Base-by-base conservation (phyloP, 2,113 vertebrate species). In the Embiotoca jacksoni region DNA sequence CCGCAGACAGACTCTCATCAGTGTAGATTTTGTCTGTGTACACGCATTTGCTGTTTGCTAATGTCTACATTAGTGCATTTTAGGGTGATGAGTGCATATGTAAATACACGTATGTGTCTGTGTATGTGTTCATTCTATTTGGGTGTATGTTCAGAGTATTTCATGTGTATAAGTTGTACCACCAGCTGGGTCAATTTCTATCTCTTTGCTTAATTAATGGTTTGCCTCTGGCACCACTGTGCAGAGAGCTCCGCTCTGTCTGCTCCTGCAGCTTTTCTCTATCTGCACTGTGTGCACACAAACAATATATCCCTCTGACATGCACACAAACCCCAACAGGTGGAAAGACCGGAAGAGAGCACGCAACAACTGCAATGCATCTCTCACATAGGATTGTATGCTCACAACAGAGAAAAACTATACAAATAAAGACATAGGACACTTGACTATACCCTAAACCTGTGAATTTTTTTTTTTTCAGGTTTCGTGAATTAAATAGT, bases 121-220 rank as follows among this genome's bases (percentile, higher is more conserved):
- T 58, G 56, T 59, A 15, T 1, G 53, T 71, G 16, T 56, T 62
- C 10, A 75, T 13, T 85, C 41, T n/a, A 36, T 58, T 77, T 75
- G 77, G 56, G 62, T 80, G 72, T 82, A 72, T 30, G 23, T 47
- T 55, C 23, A 3, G 65, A 10, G 58, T 47, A 14, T 79, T 76
- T 65, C 75, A 54, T 78, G 80, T 61, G 75, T 72, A 72, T 59
- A 80, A 53, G 71, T 82, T 90, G 81, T 80, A 84, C 88, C 89
- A 87, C 88, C 88, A 89, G 89, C 88, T 90, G 86, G 86, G 88
- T 88, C 86, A 88, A 86, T 92, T 89, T 91, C 86, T 82, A 62
- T 88, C 72, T 80, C 86, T 93, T 90, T 90, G 82, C 84, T 91
- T 92, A 92, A 92, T 93, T 89, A 93, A 93, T 86, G 89, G 84